Evolutionary conservation across 2,113 vertebrate genomes (phyloP), one percentile per base, ranked within the genome.

Genomic region (Sylvilagus bachmani): DNA sequence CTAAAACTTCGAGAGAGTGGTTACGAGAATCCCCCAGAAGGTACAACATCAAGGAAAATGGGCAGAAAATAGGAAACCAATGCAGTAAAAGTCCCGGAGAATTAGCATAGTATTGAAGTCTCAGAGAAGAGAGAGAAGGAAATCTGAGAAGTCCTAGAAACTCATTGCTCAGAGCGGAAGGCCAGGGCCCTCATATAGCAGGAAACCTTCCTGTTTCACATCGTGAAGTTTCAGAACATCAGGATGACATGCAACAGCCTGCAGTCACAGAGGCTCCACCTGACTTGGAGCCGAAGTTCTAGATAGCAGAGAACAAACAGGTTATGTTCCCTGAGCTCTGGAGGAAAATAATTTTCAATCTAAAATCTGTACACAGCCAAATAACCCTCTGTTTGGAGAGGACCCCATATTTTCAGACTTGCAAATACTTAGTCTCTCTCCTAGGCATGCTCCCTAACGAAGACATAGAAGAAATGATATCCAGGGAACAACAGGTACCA

Each of bases 211-310:
- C 6, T 7, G 33, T 25, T 81, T n/a, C 55, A 6, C 38, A 64
- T 91, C 64, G 4, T 64, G 93, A 84, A 80, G 67, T 90, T 75
- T 89, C 86, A 95, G 55, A 95, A 66, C 74, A 78, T 66, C 13
- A 21, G 31, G 36, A 58, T 78, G 29, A 94, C 49, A 21, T 74
- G 29, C 19, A 51, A 24, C 74, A 14, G 38, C 64, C 92, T 38
- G 77, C 55, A 73, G 33, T 55, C 29, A 80, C 61, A 33, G 12
- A 84, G 66, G 38, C 6, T 24, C 49, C 36, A 21, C 87, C 36
- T 27, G 21, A 89, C 75, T 87, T 86, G 51, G 24, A 24, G 31
- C 16, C 33, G 53, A 51, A 36, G 33, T 16, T 6, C 11, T n/a
- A 31, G 36, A 44, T 21, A 19, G 29, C 3, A 14, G 66, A 92